Conservation (phyloP, 1,140 invertebrate genomes). For the Drosophila lowei region DNA sequence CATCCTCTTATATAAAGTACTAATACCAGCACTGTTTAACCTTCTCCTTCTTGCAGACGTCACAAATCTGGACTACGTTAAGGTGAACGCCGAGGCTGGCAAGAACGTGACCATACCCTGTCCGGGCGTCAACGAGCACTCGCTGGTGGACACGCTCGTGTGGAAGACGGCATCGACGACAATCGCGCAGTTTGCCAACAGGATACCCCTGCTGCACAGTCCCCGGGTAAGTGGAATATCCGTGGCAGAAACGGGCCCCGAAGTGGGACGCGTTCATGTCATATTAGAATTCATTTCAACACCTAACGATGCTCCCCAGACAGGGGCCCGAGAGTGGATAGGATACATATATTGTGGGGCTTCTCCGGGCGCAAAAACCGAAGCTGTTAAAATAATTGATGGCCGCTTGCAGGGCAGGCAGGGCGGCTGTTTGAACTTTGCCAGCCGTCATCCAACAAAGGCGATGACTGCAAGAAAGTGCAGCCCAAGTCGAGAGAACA, state of each 20-base stretch:
- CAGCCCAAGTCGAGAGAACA: conserved; percentile 66
- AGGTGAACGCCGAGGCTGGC: conserved; percentile 86
- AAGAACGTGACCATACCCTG: conserved; percentile 87
- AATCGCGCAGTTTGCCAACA: conserved; percentile 82
- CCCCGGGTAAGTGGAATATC: conserved; percentile 70
- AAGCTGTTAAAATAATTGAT: conserved; percentile 81
- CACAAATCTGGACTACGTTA: conserved; percentile 84
- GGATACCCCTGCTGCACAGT: conserved; percentile 81
- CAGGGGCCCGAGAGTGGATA: conserved; percentile 23
- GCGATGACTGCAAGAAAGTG: conserved; percentile 54
- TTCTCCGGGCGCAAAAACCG: conserved; percentile 36
- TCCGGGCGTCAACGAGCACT: conserved; percentile 87
- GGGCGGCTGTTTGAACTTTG: conserved; percentile 71
- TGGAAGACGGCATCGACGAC: conserved; percentile 84
- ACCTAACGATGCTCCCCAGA: conserved; percentile 38
- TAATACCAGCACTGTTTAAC: background rate
- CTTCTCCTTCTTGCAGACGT: conserved; percentile 82
- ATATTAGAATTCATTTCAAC: conserved; percentile 75
- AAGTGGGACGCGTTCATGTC: conserved; percentile 44
- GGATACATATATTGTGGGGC: conserved; percentile 41
- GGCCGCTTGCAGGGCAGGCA: conserved; percentile 66
- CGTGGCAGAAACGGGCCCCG: background rate
- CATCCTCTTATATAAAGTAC: background rate
- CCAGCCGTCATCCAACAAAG: conserved; percentile 29
- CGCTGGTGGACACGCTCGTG: conserved; percentile 86